Evolutionary conservation across 2,113 vertebrate genomes (phyloP).

Genomic region (Crocuta crocuta): DNA sequence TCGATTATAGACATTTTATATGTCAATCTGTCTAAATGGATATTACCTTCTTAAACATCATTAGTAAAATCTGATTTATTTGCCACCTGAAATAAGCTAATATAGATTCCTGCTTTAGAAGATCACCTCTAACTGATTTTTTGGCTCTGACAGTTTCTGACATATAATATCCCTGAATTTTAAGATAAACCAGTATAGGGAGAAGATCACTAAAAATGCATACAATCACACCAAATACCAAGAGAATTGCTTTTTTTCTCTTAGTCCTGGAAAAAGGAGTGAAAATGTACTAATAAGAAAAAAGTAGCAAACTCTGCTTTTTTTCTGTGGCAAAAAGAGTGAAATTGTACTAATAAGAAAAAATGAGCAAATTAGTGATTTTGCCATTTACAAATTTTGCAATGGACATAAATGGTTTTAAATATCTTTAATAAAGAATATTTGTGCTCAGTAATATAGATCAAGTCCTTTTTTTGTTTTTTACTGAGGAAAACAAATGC

Average conservation of each 20-base stretch:
- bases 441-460: background rate
- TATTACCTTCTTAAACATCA: background rate
- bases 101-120: conserved; percentile 13
- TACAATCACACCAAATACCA: conserved; percentile 1
- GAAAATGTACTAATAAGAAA: background rate
- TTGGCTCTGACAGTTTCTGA: background rate
- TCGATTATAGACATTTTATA: background rate
- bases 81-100: conserved; percentile 12
- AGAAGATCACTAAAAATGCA: background rate
- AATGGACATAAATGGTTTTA: background rate
- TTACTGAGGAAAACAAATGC: background rate
- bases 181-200: background rate
- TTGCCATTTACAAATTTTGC: conserved; percentile 8
- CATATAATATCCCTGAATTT: conserved; percentile 3
- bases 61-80: conserved; percentile 11
- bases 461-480: background rate
- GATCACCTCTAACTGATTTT: background rate
- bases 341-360: background rate
- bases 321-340: background rate
- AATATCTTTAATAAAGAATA: background rate
- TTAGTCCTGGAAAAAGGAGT: background rate
- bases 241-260: background rate
- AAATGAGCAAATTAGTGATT: background rate
- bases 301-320: background rate
- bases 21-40: background rate